A percentile compares a stretch with the other conserved stretches of the same genome.
These are phyloP conservation scores for Alligator sinensis DNA, from an alignment of 2,113 vertebrate genomes.

Conservation along the genomic window DNA sequence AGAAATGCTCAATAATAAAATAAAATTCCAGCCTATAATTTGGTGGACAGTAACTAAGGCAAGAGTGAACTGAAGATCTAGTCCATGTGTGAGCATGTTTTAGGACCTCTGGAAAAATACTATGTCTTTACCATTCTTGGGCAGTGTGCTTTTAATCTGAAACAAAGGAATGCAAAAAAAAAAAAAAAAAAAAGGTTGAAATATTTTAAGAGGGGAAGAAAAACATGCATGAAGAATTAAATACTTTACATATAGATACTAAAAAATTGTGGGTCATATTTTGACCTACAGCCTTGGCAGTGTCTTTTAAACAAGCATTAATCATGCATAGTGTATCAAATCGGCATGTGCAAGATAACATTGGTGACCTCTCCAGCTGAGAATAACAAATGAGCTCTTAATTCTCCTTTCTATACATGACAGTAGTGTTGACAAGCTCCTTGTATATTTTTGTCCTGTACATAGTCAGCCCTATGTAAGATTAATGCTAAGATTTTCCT, in stretches of 20 bases:
- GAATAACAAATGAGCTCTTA: constrained; percentile 56
- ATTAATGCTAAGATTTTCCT: constrained; percentile 1
- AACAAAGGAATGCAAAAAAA: neutral
- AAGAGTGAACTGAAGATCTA: neutral
- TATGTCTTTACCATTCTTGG: neutral
- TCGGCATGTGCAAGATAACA: constrained; percentile 64
- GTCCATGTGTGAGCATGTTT: neutral
- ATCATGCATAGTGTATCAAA: constrained; percentile 65
- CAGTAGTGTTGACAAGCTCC: constrained; percentile 61
- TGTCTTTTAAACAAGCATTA: constrained; percentile 73
- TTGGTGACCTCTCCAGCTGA: constrained; percentile 60
- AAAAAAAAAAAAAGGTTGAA: neutral
- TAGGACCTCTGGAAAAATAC: neutral
- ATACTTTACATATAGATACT: constrained; percentile 43
- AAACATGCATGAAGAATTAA: constrained; percentile 43
- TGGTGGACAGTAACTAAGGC: neutral
- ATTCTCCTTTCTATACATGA: constrained; percentile 66
- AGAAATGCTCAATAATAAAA: no score
- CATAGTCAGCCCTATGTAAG: constrained; percentile 39
- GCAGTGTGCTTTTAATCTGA: neutral
- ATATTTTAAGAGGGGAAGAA: neutral
- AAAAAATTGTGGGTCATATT: constrained; percentile 44
- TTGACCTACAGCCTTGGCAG: constrained; percentile 65
- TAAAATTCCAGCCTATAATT: neutral
- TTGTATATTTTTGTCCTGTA: constrained; percentile 45